Evolutionary conservation across 2,888 invertebrate species (phyloP).

Genomic region (Eugnorisma glareosa): DNA sequence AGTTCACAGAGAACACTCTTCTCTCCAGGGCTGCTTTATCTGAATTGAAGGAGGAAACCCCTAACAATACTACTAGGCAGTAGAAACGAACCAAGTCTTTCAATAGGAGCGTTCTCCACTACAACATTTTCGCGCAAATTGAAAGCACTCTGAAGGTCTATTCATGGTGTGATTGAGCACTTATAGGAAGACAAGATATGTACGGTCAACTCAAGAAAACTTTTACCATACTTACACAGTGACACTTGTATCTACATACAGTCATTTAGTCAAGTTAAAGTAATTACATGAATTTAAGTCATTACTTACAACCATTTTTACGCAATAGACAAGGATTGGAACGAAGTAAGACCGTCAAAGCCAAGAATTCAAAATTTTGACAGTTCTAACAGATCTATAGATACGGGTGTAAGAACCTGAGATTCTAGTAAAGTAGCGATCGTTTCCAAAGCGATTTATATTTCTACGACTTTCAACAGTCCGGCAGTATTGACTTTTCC

Average conservation of each 20-base stretch:
- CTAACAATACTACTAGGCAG: neutral
- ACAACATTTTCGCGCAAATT: slow-evolving; percentile 10
- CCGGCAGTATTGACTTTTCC: neutral
- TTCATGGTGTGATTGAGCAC: slow-evolving; percentile 12
- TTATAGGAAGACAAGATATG: neutral
- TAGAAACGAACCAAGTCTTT: neutral
- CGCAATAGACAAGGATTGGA: too few species aligned
- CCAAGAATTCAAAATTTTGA: too few species aligned
- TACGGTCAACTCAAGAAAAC: neutral
- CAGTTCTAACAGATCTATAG: too few species aligned
- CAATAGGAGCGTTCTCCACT: neutral
- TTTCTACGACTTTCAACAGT: neutral
- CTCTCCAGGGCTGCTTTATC: neutral
- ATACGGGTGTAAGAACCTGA: neutral
- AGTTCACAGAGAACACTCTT: neutral
- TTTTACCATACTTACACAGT: too few species aligned
- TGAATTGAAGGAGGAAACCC: neutral
- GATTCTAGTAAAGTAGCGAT: neutral
- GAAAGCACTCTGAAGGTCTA: slow-evolving; percentile 21
- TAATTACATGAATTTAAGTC: too few species aligned
- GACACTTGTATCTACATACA: too few species aligned
- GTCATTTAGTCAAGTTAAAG: too few species aligned
- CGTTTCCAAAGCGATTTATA: neutral
- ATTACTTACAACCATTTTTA: too few species aligned
- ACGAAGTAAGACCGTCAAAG: too few species aligned